Evolutionary conservation across 2,113 vertebrate genomes (phyloP).

Genomic region (Bolborhynchus lineola): DNA sequence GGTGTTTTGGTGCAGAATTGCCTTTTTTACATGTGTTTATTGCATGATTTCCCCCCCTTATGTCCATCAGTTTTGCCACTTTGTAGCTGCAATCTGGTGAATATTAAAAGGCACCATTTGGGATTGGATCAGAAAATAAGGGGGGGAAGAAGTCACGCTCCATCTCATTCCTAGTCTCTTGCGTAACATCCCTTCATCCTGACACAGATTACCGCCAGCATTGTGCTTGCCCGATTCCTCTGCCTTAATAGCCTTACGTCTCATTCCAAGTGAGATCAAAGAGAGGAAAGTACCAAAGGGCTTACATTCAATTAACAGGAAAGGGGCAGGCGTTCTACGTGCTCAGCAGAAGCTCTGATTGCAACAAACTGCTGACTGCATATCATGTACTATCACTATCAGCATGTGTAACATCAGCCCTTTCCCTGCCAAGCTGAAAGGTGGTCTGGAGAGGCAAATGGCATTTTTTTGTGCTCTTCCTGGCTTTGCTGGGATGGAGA

Average conservation of each 20-base stretch:
- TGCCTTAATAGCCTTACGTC: conserved; percentile 62
- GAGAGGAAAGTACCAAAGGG: conserved; percentile 41
- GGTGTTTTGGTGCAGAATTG: neutral
- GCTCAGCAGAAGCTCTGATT: conserved; percentile 52
- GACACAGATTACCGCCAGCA: conserved; percentile 51
- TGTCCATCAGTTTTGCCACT: neutral
- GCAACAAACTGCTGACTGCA: conserved; percentile 45
- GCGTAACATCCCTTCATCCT: neutral
- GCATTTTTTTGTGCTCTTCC: neutral
- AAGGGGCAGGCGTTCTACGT: conserved; percentile 29
- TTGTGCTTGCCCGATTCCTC: conserved; percentile 32
- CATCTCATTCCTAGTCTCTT: neutral
- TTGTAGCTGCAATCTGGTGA: neutral
- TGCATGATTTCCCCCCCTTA: neutral
- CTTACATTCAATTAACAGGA: conserved; percentile 68
- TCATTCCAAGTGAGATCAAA: conserved; percentile 58
- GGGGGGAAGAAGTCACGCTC: fast-evolving
- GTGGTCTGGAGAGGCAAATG: neutral
- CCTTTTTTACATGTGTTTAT: neutral
- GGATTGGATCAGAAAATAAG: neutral
- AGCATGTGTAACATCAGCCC: neutral
- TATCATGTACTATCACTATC: neutral
- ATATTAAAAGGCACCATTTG: neutral
- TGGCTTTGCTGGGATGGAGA: neutral
- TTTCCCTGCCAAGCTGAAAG: neutral